Evolutionary conservation across 1,140 invertebrate genomes (phyloP).

Genomic region (Zaprionus lachaisei): DNA sequence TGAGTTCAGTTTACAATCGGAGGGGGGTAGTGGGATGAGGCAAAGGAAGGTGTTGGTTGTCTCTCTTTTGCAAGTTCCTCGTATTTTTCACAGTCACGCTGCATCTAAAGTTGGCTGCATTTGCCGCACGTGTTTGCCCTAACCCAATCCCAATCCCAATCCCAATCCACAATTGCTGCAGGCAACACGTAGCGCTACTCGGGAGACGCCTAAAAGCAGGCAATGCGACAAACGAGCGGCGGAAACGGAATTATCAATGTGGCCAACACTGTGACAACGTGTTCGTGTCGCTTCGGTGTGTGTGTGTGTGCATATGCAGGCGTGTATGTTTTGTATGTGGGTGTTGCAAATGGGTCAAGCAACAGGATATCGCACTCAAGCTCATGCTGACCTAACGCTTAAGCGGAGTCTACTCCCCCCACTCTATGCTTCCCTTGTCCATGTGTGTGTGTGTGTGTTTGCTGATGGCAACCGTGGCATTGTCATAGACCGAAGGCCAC

Average conservation of each 20-base stretch:
- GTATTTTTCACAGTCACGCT: neutral
- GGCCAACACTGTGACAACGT: conserved; percentile 35
- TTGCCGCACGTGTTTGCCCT: conserved; percentile 30
- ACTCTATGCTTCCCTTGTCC: neutral
- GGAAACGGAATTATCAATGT: conserved; percentile 56
- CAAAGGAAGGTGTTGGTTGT: conserved; percentile 16
- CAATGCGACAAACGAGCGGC: conserved; percentile 50
- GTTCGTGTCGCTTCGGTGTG: neutral
- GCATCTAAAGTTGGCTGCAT: conserved; percentile 5
- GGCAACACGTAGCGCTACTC: conserved; percentile 9
- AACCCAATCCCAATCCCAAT: conserved; percentile 25
- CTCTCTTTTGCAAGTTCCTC: conserved; percentile 17
- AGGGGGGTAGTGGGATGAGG: neutral
- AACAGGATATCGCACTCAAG: conserved; percentile 60
- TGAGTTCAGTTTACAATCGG: conserved; percentile 39
- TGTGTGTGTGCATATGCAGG: neutral
- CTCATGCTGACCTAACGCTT: conserved; percentile 6
- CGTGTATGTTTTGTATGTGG: neutral
- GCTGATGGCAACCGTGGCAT: conserved; percentile 48
- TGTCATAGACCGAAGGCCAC: conserved; percentile 61
- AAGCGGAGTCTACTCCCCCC: neutral
- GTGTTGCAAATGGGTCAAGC: conserved; percentile 49
- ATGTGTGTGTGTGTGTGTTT: neutral
- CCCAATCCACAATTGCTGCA: neutral
- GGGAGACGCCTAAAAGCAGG: conserved; percentile 29